These are phyloP conservation scores for Epinotia ramella DNA, from an alignment of 2,888 invertebrate genomes.

Conservation along the genomic window DNA sequence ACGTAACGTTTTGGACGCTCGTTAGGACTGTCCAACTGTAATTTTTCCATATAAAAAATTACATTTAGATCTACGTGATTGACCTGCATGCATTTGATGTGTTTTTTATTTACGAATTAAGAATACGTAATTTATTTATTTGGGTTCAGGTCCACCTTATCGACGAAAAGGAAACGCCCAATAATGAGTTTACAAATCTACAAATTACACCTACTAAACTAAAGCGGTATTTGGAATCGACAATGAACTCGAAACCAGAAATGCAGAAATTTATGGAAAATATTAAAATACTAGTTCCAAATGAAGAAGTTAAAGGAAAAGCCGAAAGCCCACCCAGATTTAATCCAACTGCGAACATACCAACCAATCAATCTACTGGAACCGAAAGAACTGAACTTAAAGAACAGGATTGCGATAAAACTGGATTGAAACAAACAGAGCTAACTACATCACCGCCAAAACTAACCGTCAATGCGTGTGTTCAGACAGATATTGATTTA, in stretches of 20 bases:
- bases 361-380: background rate
- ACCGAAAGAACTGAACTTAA: background rate
- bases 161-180: conserved; percentile 56
- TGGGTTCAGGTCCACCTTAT: conserved; percentile 62
- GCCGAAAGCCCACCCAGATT: conserved; percentile 1
- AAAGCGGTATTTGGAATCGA: conserved; percentile 51
- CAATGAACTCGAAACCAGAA: conserved; percentile 7
- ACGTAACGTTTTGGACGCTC: too few relatives aligned
- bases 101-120: background rate
- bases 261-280: background rate
- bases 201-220: conserved; percentile 57
- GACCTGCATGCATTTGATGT: background rate
- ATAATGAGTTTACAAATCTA: conserved; percentile 51
- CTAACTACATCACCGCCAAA: conserved; percentile 31
- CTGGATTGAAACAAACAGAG: background rate
- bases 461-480: conserved; percentile 53
- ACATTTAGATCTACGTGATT: too few relatives aligned
- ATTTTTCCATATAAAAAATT: too few relatives aligned
- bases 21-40: too few relatives aligned
- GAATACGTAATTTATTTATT: background rate
- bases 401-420: background rate
- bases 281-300: conserved; percentile 11
- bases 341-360: background rate
- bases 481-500: conserved; percentile 55
- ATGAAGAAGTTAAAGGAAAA: background rate